A percentile compares a stretch with the other conserved stretches of the same genome.
These are phyloP conservation scores for Margaritifera margaritifera DNA, from an alignment of 2,888 invertebrate species.

Conservation along the genomic window DNA sequence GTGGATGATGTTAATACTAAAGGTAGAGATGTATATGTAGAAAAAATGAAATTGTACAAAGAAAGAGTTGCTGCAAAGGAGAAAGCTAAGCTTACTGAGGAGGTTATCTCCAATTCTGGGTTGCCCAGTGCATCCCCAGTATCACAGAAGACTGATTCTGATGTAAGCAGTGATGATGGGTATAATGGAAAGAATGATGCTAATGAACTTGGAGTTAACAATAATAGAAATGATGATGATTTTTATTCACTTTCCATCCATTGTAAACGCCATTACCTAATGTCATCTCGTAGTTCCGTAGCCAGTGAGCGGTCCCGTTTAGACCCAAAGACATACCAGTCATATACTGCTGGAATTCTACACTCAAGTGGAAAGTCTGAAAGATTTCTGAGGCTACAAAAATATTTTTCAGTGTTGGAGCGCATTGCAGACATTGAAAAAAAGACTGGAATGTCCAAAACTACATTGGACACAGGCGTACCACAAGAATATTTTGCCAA, in stretches of 20 bases:
- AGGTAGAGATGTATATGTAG: slow-evolving; percentile 14
- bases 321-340: slow-evolving; percentile 68
- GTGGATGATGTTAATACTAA: slow-evolving; percentile 6
- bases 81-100: slow-evolving; percentile 32
- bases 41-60: slow-evolving; percentile 29
- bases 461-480: neutral
- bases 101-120: slow-evolving; percentile 32
- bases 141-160: slow-evolving; percentile 38
- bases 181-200: neutral
- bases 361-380: slow-evolving; percentile 82
- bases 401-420: slow-evolving; percentile 89
- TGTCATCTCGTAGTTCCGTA: slow-evolving; percentile 48
- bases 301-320: slow-evolving; percentile 64
- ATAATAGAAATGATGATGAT: slow-evolving; percentile 14
- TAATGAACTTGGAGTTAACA: slow-evolving; percentile 12
- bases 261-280: slow-evolving; percentile 11
- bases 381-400: slow-evolving; percentile 87
- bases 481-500: slow-evolving; percentile 25
- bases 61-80: slow-evolving; percentile 28
- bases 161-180: slow-evolving; percentile 17
- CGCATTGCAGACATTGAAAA: slow-evolving; percentile 80
- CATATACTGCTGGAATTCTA: slow-evolving; percentile 75
- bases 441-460: slow-evolving; percentile 17
- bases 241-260: slow-evolving; percentile 2
- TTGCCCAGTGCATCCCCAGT: slow-evolving; percentile 46